These are phyloP conservation scores for Drosophila nasuta DNA, from an alignment of 1,140 invertebrate species.

Conservation along the genomic window DNA sequence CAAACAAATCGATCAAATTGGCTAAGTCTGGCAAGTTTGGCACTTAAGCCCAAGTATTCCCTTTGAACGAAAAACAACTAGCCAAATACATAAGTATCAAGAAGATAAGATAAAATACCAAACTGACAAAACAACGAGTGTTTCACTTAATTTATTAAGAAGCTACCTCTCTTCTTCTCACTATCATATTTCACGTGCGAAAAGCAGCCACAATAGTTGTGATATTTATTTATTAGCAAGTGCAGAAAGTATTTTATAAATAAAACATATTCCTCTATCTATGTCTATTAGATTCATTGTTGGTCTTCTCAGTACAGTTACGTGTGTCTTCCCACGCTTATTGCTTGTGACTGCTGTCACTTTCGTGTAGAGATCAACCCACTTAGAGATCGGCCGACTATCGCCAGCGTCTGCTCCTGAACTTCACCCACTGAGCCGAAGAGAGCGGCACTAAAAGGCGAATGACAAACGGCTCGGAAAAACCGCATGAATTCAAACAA, in stretches of 20 bases:
- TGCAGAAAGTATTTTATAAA: not conserved
- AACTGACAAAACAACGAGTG: constrained; percentile 49
- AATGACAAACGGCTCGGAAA: constrained; percentile 34
- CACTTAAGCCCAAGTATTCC: constrained; percentile 50
- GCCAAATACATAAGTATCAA: constrained; percentile 8
- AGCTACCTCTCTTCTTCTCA: not conserved
- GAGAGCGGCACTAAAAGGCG: constrained; percentile 16
- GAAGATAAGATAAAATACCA: constrained; percentile 73
- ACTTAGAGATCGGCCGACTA: constrained; percentile 46
- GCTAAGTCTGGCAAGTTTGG: constrained; percentile 40
- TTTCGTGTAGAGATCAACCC: constrained; percentile 68
- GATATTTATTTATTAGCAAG: not conserved
- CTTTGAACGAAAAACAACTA: constrained; percentile 14
- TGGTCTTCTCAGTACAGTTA: constrained; percentile 10
- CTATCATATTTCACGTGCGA: constrained; percentile 27
- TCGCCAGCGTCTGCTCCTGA: constrained; percentile 58
- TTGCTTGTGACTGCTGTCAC: constrained; percentile 56
- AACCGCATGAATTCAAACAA: constrained; percentile 69
- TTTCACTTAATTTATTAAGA: constrained; percentile 40
- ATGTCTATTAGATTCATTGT: not conserved
- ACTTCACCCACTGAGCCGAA: constrained; percentile 60
- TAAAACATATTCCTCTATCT: not conserved
- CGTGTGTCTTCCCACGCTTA: constrained; percentile 42
- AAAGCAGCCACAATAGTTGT: not conserved
- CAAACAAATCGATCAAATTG: constrained; percentile 66